A percentile compares a stretch with the other conserved stretches of the same genome.
Conservation (phyloP, 2,797 vertebrate genomes). For the Poecilia velifera region DNA sequence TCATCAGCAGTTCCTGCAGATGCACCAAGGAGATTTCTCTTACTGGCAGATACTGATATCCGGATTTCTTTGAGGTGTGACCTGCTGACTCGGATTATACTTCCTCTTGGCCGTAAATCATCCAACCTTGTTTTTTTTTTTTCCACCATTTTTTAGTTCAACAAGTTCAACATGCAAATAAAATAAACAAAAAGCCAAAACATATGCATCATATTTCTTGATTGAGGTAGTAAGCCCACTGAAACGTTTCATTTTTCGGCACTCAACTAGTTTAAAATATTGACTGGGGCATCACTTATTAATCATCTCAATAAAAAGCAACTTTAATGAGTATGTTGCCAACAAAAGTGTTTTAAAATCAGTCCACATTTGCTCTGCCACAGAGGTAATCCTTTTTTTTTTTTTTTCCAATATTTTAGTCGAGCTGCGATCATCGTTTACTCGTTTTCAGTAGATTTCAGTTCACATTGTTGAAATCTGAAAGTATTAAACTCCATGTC, state of each 20-base stretch:
- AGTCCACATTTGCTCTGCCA: not conserved
- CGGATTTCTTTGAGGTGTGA: not conserved
- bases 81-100: not conserved
- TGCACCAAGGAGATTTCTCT: not conserved
- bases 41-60: not conserved
- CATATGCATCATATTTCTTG: not conserved
- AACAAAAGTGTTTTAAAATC: not conserved
- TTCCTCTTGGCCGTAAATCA: not conserved
- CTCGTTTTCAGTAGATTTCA: no score
- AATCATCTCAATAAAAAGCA: not conserved
- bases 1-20: not conserved
- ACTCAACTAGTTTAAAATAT: not conserved
- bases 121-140: not conserved
- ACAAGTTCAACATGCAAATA: not conserved
- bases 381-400: not conserved
- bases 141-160: not conserved
- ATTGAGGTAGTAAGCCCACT: not conserved
- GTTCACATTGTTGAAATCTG: not conserved
- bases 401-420: not conserved
- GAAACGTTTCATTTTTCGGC: not conserved
- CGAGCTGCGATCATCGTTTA: not conserved
- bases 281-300: not conserved
- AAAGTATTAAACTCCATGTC: not conserved
- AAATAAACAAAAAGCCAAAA: not conserved
- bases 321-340: not conserved